Percentiles rank a stretch among this genome's conserved stretches.
Conservation (phyloP, 2,113 vertebrate species). For the Arvicanthis niloticus region DNA sequence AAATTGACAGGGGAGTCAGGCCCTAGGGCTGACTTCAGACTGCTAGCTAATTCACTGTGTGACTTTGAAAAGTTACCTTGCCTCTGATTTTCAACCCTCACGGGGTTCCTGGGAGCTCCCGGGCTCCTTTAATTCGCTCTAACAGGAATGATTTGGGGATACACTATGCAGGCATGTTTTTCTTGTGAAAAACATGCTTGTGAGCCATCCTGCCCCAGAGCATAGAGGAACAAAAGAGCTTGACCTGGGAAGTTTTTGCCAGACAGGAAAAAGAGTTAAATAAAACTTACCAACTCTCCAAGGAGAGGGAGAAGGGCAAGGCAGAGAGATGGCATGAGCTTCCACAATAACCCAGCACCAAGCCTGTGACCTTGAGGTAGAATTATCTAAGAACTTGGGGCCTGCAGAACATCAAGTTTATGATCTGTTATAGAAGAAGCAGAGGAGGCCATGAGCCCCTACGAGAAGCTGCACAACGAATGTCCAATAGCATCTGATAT, state of each 20-base stretch:
- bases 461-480: fast-evolving
- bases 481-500: too few species aligned
- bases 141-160: neutral
- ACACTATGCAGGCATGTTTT: neutral
- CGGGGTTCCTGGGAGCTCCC: neutral
- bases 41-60: neutral
- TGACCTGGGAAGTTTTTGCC: neutral
- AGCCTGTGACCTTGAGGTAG: neutral
- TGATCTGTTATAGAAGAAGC: neutral
- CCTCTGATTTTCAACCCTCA: neutral
- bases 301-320: neutral
- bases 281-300: neutral
- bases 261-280: neutral
- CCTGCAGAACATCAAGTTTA: too few species aligned
- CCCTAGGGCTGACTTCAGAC: neutral
- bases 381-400: neutral
- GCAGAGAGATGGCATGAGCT: neutral
- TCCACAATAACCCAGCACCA: neutral
- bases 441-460: neutral
- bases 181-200: neutral
- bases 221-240: neutral
- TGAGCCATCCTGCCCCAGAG: neutral
- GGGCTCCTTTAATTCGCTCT: neutral
- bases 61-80: neutral
- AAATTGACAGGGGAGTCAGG: neutral